phyloP scores from a whole-genome alignment of 1,140 invertebrate genomes.

The Aricia agestis region DNA sequence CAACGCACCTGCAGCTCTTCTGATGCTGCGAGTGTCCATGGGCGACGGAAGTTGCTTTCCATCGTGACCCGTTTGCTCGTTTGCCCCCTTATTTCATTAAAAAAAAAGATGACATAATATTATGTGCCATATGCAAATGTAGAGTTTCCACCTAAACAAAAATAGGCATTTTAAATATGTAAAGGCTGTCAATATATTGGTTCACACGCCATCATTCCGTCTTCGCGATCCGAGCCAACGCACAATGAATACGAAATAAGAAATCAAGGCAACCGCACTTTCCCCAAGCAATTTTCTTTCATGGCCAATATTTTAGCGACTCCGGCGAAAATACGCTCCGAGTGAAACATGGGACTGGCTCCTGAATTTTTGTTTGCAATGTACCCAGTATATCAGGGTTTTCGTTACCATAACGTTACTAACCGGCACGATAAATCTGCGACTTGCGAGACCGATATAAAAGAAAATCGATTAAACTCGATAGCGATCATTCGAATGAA shows the following conservation, averaged over 20 bases:
- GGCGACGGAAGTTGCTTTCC: too few species aligned
- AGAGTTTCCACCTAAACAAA: not conserved
- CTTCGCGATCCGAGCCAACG: conserved; percentile 55
- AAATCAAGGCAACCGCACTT: conserved; percentile 66
- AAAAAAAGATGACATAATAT: too few species aligned
- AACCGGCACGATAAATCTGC: conserved; percentile 70
- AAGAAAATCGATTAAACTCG: conserved; percentile 74
- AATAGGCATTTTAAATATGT: conserved; percentile 7
- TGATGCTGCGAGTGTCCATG: too few species aligned
- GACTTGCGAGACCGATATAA: conserved; percentile 73
- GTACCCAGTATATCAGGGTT: conserved; percentile 65
- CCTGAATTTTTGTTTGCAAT: conserved; percentile 67
- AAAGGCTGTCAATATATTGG: conserved; percentile 13
- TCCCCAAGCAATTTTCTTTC: conserved; percentile 64
- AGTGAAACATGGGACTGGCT: conserved; percentile 55
- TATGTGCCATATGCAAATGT: not conserved
- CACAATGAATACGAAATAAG: conserved; percentile 71
- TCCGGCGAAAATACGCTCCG: conserved; percentile 37
- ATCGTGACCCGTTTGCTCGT: too few species aligned
- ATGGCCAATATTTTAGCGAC: conserved; percentile 62
- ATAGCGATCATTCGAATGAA: conserved; percentile 71
- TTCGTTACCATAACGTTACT: conserved; percentile 60
- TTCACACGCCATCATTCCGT: conserved; percentile 35
- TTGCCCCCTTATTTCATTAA: too few species aligned
- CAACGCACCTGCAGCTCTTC: too few species aligned